Conservation (phyloP, 2,113 vertebrate genomes). For the Lamprotornis superbus region DNA sequence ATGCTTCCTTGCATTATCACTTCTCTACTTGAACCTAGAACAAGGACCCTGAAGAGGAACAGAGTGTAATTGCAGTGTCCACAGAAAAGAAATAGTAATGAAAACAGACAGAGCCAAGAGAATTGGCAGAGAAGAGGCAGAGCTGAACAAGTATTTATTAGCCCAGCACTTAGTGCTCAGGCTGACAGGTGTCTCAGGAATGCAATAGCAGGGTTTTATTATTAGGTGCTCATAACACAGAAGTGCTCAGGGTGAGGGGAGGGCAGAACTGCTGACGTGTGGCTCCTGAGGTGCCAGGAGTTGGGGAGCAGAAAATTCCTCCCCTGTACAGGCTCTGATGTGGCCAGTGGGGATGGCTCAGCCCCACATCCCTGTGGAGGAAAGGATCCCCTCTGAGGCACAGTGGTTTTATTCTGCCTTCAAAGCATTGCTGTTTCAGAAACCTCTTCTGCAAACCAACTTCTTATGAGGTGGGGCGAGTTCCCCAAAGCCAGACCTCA, state of each 20-base stretch:
- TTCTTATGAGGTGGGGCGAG: accelerated
- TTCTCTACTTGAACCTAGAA: conserved; percentile 45
- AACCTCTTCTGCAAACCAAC: not conserved
- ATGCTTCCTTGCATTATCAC: conserved; percentile 44
- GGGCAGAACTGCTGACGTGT: not conserved
- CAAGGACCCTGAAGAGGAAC: conserved; percentile 61
- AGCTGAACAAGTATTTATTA: conserved; percentile 48
- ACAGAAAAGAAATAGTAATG: conserved; percentile 53
- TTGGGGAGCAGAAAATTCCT: not conserved
- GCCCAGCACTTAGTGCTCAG: not conserved
- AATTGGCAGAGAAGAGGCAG: conserved; percentile 10
- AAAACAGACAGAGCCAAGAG: conserved; percentile 38
- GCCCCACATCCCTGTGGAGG: not conserved
- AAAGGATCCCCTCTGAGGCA: not conserved
- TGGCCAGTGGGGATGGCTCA: not conserved
- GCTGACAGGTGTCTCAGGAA: conserved; percentile 33
- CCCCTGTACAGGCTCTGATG: accelerated
- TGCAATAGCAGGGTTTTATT: not conserved
- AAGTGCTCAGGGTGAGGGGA: not conserved
- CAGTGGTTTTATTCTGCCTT: not conserved
- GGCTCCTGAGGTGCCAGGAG: not conserved
- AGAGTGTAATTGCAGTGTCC: conserved; percentile 59
- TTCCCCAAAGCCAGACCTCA: not conserved
- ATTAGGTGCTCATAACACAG: not conserved
- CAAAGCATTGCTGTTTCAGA: not conserved